Percentiles rank a stretch among this genome's conserved stretches.
Evolutionary conservation across 2,797 vertebrate genomes (phyloP).

Genomic region (Brachyrhaphis roseni): DNA sequence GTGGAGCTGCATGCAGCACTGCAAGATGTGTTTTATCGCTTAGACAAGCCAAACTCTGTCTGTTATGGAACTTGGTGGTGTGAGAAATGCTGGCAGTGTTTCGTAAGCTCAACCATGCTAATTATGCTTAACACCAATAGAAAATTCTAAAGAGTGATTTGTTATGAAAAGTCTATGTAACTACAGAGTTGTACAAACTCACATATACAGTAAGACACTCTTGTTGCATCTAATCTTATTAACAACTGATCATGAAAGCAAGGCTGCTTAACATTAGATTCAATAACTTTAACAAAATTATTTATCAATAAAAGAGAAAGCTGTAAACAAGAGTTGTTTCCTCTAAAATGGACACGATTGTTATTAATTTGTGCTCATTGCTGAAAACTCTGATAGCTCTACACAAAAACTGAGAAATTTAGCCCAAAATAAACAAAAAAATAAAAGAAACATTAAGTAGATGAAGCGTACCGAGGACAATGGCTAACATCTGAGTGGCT

Average conservation of each 20-base stretch:
- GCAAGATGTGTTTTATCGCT: background rate
- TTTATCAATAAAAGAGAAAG: background rate
- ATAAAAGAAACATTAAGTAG: background rate
- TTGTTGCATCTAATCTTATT: background rate
- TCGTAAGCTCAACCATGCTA: background rate
- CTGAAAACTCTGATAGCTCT: background rate
- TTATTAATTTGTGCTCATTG: constrained; percentile 3
- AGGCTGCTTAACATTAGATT: background rate
- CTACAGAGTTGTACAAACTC: background rate
- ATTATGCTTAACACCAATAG: too few relatives aligned
- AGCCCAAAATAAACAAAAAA: background rate
- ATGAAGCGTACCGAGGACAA: constrained; percentile 90
- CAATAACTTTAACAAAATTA: background rate
- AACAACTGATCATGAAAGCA: background rate
- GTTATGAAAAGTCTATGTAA: background rate
- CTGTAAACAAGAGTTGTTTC: background rate
- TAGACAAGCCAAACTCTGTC: background rate
- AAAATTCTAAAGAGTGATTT: background rate
- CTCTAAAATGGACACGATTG: background rate
- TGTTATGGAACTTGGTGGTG: background rate
- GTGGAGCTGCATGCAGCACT: background rate
- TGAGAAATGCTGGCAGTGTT: background rate
- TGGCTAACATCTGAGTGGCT: constrained; percentile 98
- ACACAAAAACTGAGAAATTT: background rate
- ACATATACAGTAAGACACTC: background rate